phyloP scores from a whole-genome alignment of 2,797 vertebrate genomes.

The Sebastes vulpes region DNA sequence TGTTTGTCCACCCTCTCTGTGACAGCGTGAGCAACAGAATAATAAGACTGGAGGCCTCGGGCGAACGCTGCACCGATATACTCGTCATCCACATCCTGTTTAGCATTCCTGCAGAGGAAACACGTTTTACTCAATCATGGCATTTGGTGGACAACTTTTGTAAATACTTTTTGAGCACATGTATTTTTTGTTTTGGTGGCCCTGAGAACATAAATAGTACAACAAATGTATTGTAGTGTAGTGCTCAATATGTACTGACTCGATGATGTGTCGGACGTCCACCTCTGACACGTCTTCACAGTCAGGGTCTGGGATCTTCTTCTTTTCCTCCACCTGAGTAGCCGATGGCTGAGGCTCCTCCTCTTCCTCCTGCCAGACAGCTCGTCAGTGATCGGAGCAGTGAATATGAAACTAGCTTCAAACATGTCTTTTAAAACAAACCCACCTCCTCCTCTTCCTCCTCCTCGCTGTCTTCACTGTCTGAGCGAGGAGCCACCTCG shows the following conservation, averaged over 20 bases:
- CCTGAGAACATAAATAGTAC: neutral
- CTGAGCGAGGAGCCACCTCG: conserved; percentile 95
- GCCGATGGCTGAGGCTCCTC: conserved; percentile 83
- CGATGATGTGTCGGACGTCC: conserved; percentile 92
- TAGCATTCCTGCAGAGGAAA: conserved; percentile 86
- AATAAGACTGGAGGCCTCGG: conserved; percentile 93
- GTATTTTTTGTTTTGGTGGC: neutral
- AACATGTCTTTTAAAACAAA: conserved; percentile 4
- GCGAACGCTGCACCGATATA: conserved; percentile 90
- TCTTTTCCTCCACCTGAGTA: conserved; percentile 89
- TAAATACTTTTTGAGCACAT: neutral
- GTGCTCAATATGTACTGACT: conserved; percentile 79
- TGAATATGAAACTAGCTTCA: neutral
- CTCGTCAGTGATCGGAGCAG: conserved; percentile 10
- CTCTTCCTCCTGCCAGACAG: conserved; percentile 84
- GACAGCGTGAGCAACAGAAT: conserved; percentile 95
- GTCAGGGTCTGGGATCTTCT: conserved; percentile 94
- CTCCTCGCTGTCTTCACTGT: conserved; percentile 97
- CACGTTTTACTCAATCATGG: neutral
- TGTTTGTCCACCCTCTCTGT: conserved; percentile 96
- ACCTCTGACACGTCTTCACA: conserved; percentile 93
- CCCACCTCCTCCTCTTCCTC: conserved; percentile 87
- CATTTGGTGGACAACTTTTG: neutral
- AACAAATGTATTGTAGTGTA: neutral
- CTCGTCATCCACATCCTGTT: conserved; percentile 95